Percentiles rank a stretch among this genome's conserved stretches.
These are phyloP conservation scores for Pachycephus smyrnensis DNA, from an alignment of 2,888 invertebrate species.

Conservation along the genomic window DNA sequence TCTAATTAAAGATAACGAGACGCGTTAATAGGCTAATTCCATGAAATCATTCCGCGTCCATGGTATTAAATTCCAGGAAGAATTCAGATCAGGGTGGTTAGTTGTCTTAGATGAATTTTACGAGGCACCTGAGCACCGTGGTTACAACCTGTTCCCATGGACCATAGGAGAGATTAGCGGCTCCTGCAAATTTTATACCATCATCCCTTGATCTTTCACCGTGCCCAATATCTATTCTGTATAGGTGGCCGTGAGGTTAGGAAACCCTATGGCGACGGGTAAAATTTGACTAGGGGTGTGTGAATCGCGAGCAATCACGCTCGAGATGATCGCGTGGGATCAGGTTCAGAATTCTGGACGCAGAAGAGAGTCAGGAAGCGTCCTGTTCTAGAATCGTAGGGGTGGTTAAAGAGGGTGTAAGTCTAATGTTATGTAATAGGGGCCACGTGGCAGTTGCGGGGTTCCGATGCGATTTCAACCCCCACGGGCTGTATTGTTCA, in stretches of 20 bases:
- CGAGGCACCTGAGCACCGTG: conserved; percentile 18
- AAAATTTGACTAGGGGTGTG: neutral
- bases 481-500: conserved; percentile 28
- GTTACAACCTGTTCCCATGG: conserved; percentile 33
- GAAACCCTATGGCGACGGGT: neutral
- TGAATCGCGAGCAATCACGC: conserved; percentile 23
- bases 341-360: conserved; percentile 10
- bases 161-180: neutral
- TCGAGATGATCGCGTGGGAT: conserved; percentile 34
- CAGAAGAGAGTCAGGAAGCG: conserved; percentile 1
- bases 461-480: conserved; percentile 2
- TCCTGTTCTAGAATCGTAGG: conserved; percentile 4
- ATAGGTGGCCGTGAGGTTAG: neutral
- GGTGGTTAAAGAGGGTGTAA: conserved; percentile 31
- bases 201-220: neutral
- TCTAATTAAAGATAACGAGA: neutral
- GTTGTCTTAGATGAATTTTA: neutral
- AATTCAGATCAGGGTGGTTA: neutral
- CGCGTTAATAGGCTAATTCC: neutral
- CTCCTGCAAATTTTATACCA: neutral
- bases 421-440: conserved; percentile 46
- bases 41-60: neutral
- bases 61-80: neutral
- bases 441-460: conserved; percentile 39
- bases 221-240: neutral